A percentile compares a stretch with the other conserved stretches of the same genome.
These are phyloP conservation scores for Beris morrisii DNA, from an alignment of 2,888 invertebrate species.

Conservation along the genomic window DNA sequence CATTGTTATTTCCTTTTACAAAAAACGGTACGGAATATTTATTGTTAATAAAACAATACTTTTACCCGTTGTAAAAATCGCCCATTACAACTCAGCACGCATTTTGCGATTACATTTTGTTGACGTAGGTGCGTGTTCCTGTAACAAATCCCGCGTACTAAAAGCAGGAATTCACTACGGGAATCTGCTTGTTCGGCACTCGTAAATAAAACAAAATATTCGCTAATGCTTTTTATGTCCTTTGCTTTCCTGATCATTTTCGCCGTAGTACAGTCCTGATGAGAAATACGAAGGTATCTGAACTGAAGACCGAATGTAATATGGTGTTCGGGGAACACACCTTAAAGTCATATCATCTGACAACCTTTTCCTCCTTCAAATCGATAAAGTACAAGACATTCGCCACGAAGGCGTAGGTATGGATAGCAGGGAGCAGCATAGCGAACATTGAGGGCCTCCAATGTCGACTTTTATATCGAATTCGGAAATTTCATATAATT, in stretches of 20 bases:
- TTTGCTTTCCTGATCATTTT: constrained; percentile 25
- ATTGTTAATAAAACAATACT: constrained; percentile 28
- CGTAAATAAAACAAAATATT: constrained; percentile 24
- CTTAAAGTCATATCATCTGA: constrained; percentile 23
- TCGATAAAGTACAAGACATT: constrained; percentile 16
- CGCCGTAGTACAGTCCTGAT: constrained; percentile 4
- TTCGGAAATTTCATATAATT: constrained; percentile 35
- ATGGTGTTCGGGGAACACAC: constrained; percentile 15
- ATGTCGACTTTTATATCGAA: constrained; percentile 34
- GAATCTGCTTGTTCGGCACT: neutral
- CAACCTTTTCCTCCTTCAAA: constrained; percentile 18
- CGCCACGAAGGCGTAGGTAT: neutral
- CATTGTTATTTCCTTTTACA: no score
- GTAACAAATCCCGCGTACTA: neutral
- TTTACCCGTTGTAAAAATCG: constrained; percentile 12
- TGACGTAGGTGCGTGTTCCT: constrained; percentile 24
- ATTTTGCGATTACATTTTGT: constrained; percentile 19
- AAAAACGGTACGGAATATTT: neutral
- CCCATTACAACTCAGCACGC: constrained; percentile 18
- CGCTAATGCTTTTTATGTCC: constrained; percentile 23
- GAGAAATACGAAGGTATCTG: neutral
- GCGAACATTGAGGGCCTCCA: constrained; percentile 30
- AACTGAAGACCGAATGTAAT: neutral
- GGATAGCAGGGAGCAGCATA: constrained; percentile 6
- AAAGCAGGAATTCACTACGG: neutral